phyloP scores from a whole-genome alignment of 2,888 invertebrate species.

The Eucera pruinosa region DNA sequence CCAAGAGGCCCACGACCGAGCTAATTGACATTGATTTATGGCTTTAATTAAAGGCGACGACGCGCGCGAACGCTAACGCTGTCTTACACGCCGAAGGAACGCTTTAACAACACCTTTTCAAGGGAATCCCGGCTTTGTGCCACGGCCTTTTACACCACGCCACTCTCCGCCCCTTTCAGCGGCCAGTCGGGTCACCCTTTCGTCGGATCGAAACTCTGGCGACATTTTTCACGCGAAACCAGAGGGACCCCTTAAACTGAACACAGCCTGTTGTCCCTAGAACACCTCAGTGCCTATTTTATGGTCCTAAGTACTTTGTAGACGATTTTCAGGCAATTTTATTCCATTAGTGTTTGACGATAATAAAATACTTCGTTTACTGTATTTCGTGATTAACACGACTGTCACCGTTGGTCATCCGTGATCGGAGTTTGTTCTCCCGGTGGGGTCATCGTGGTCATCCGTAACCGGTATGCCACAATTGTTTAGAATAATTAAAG shows the following conservation, averaged over 20 bases:
- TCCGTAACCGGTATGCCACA: no score
- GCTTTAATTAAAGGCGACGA: conserved; percentile 83
- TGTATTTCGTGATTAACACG: background rate
- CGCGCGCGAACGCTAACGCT: conserved; percentile 67
- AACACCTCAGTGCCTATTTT: background rate
- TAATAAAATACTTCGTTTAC: background rate
- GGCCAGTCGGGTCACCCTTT: conserved; percentile 40
- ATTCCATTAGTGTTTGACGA: no score
- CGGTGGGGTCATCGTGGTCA: no score
- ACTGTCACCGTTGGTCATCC: no score
- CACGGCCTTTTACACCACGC: conserved; percentile 67
- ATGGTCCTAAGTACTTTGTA: no score
- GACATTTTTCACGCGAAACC: conserved; percentile 62
- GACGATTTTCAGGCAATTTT: no score
- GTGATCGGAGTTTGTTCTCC: no score
- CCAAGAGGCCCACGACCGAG: conserved; percentile 60
- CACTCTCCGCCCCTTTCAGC: conserved; percentile 40
- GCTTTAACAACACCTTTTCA: conserved; percentile 81
- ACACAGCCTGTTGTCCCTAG: background rate
- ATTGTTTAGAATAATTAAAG: no score
- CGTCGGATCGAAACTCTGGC: conserved; percentile 53
- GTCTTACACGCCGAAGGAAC: conserved; percentile 77
- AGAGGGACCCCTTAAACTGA: conserved; percentile 48
- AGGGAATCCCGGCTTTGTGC: conserved; percentile 71
- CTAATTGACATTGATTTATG: conserved; percentile 84